Evolutionary conservation across 2,797 vertebrate species (phyloP).

Genomic region (Schizopygopsis pylzovi): DNA sequence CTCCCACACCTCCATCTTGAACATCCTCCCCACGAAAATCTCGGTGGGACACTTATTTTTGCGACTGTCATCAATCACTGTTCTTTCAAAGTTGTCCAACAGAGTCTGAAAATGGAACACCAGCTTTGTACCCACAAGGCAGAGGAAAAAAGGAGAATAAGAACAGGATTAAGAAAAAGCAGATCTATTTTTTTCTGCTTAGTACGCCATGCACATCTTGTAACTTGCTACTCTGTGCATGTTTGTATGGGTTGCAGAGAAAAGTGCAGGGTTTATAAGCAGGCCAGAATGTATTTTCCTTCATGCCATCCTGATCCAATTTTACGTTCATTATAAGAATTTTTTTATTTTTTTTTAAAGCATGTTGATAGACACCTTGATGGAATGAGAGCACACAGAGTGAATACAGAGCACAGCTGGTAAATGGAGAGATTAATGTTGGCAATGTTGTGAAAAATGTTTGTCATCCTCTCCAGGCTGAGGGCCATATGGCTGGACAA

Average conservation of each 20-base stretch:
- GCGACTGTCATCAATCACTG: conserved; percentile 86
- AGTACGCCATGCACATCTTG: background rate
- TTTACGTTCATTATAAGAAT: background rate
- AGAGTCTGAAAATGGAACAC: conserved; percentile 89
- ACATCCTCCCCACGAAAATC: conserved; percentile 91
- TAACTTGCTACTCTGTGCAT: conserved; percentile 3
- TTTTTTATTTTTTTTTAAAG: background rate
- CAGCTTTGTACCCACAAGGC: conserved; percentile 70
- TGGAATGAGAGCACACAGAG: conserved; percentile 32
- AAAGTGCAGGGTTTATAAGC: background rate
- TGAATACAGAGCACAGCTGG: conserved; percentile 59
- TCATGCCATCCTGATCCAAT: conserved; percentile 12
- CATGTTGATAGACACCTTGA: conserved; percentile 56
- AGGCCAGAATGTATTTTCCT: conserved; percentile 18
- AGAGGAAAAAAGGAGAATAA: conserved; percentile 21
- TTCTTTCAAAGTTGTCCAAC: conserved; percentile 87
- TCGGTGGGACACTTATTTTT: conserved; percentile 81
- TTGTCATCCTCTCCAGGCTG: conserved; percentile 70
- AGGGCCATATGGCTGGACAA: conserved; percentile 74
- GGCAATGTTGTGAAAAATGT: conserved; percentile 74
- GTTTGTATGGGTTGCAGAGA: conserved; percentile 21
- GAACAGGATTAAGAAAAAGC: conserved; percentile 18
- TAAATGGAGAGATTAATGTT: conserved; percentile 70
- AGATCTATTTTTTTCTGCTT: conserved; percentile 23
- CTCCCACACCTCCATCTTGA: conserved; percentile 93